phyloP scores from a whole-genome alignment of 1,140 invertebrate genomes.

The Leptinotarsa lineolata region DNA sequence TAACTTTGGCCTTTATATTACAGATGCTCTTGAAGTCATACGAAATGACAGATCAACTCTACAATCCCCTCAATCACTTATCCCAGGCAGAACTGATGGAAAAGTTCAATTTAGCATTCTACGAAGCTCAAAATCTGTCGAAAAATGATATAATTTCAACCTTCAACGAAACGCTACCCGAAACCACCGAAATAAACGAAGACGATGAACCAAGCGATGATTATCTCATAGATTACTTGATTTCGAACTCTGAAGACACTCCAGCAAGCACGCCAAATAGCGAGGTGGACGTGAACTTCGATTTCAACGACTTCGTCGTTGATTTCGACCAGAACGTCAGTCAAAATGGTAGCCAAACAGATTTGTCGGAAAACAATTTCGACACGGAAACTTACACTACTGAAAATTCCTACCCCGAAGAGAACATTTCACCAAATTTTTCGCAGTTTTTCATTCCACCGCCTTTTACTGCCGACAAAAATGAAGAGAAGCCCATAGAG shows the following conservation, averaged over 20 bases:
- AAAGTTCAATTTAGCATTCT: constrained; percentile 54
- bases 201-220: constrained; percentile 35
- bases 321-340: constrained; percentile 45
- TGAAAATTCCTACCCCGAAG: constrained; percentile 30
- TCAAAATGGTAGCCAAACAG: constrained; percentile 32
- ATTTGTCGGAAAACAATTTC: constrained; percentile 25
- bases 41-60: constrained; percentile 36
- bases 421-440: constrained; percentile 23
- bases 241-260: constrained; percentile 38
- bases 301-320: constrained; percentile 49
- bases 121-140: constrained; percentile 48
- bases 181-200: constrained; percentile 29
- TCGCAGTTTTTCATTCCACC: constrained; percentile 43
- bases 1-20: background rate
- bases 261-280: constrained; percentile 35
- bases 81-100: constrained; percentile 52
- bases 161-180: constrained; percentile 38
- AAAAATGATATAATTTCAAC: constrained; percentile 40
- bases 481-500: constrained; percentile 8
- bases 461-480: constrained; percentile 19
- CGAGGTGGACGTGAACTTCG: constrained; percentile 45
- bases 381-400: constrained; percentile 42
- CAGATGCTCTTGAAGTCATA: constrained; percentile 38
- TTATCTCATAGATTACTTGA: constrained; percentile 47
- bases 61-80: constrained; percentile 40